Evolutionary conservation across 2,888 invertebrate species (phyloP).

Genomic region (Chalcis sispes): DNA sequence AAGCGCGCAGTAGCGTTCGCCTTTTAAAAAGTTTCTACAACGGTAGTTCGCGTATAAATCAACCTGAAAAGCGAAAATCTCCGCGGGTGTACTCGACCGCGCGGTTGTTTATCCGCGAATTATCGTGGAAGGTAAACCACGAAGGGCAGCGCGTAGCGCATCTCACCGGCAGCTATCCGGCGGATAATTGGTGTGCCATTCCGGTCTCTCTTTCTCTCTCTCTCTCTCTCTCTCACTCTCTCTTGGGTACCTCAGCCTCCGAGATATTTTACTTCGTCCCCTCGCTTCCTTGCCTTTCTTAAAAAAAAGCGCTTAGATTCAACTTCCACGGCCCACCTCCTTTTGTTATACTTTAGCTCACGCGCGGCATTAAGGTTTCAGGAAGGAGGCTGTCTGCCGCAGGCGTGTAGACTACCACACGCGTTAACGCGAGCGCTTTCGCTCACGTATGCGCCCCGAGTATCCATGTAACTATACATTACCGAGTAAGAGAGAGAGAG

Average conservation of each 20-base stretch:
- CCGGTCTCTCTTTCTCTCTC: neutral
- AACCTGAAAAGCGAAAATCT: conserved; percentile 32
- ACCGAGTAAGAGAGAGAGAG: conserved; percentile 4
- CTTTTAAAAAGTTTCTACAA: too few species aligned
- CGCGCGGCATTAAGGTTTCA: too few species aligned
- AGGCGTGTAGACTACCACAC: conserved; percentile 34
- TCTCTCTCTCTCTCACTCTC: neutral
- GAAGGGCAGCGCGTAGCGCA: too few species aligned
- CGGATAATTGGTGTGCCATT: conserved; percentile 33
- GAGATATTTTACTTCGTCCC: conserved; percentile 31
- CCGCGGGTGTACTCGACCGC: conserved; percentile 43
- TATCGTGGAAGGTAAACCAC: conserved; percentile 41
- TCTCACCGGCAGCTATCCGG: conserved; percentile 1
- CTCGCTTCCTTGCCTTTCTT: too few species aligned
- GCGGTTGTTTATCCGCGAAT: conserved; percentile 54
- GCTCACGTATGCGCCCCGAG: conserved; percentile 27
- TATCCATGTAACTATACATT: conserved; percentile 53
- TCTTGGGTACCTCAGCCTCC: neutral
- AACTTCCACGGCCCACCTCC: neutral
- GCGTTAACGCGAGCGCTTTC: conserved; percentile 30
- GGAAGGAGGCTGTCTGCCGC: conserved; percentile 51
- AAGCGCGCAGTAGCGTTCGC: too few species aligned
- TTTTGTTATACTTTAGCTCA: conserved; percentile 43
- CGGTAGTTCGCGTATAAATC: conserved; percentile 17
- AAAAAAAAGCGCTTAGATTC: conserved; percentile 26